Evolutionary conservation across 2,797 vertebrate genomes (phyloP).

Genomic region (Thamnophis elegans): DNA sequence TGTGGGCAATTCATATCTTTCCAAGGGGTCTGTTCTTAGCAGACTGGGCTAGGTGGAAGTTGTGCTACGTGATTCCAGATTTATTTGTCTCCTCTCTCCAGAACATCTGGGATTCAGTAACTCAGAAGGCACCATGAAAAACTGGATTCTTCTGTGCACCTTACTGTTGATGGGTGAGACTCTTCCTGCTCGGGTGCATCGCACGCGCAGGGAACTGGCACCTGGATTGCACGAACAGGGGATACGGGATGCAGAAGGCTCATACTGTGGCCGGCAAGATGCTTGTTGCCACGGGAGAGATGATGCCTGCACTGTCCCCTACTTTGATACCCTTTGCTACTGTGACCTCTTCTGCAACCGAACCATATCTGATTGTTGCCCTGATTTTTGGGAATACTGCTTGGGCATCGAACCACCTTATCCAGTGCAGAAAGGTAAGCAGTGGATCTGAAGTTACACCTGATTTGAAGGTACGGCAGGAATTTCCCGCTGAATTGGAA

Average conservation of each 20-base stretch:
- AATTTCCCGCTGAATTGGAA: not conserved
- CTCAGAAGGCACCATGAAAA: constrained; percentile 20
- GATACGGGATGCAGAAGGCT: constrained; percentile 85
- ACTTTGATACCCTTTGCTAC: constrained; percentile 94
- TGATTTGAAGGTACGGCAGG: not conserved
- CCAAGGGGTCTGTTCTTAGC: not conserved
- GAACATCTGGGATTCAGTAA: too few relatives aligned
- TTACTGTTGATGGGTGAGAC: constrained; percentile 64
- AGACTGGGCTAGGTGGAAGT: too few relatives aligned
- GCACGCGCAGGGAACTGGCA: constrained; percentile 83
- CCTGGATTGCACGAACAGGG: constrained; percentile 83
- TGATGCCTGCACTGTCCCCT: constrained; percentile 88
- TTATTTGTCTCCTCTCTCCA: not conserved
- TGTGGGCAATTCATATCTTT: not conserved
- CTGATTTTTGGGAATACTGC: constrained; percentile 95
- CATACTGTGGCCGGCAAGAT: constrained; percentile 85
- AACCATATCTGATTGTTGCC: constrained; percentile 94
- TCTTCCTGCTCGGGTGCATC: constrained; percentile 52
- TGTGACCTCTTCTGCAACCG: constrained; percentile 98
- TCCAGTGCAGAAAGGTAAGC: constrained; percentile 62
- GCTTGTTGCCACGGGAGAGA: constrained; percentile 87
- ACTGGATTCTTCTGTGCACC: constrained; percentile 53
- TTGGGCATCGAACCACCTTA: constrained; percentile 72
- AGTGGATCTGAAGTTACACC: not conserved
- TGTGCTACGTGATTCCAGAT: not conserved